phyloP scores from a whole-genome alignment of 2,888 invertebrate species.

The Agrotis clavis region DNA sequence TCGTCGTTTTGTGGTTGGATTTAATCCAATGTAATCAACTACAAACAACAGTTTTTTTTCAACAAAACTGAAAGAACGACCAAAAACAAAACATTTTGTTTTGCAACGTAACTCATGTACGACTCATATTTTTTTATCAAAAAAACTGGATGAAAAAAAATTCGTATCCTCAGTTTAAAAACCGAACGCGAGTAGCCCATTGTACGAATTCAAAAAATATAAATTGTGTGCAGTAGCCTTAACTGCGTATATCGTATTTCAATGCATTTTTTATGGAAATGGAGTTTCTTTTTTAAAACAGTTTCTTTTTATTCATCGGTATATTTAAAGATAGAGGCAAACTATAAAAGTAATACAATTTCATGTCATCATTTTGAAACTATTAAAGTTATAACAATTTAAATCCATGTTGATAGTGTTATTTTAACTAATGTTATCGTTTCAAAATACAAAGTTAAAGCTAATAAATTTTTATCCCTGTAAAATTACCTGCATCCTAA shows the following conservation, averaged over 20 bases:
- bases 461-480: not conserved
- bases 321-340: too few species aligned
- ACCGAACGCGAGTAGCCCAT: conserved; percentile 36
- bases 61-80: not conserved
- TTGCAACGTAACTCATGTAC: conserved; percentile 18
- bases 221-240: conserved; percentile 39
- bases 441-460: not conserved
- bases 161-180: conserved; percentile 37
- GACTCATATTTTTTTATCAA: conserved; percentile 35
- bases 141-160: conserved; percentile 24
- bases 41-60: too few species aligned
- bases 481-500: not conserved
- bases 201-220: conserved; percentile 44
- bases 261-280: conserved; percentile 43
- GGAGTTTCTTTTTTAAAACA: conserved; percentile 59
- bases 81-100: not conserved
- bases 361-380: not conserved
- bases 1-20: too few species aligned
- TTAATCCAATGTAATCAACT: too few species aligned
- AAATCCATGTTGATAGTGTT: not conserved
- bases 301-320: conserved; percentile 39
- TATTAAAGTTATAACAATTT: not conserved
- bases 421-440: not conserved
- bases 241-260: conserved; percentile 40
- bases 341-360: too few species aligned